These are phyloP conservation scores for Pentalonia nigronervosa DNA, from an alignment of 1,140 invertebrate genomes.

Conservation along the genomic window DNA sequence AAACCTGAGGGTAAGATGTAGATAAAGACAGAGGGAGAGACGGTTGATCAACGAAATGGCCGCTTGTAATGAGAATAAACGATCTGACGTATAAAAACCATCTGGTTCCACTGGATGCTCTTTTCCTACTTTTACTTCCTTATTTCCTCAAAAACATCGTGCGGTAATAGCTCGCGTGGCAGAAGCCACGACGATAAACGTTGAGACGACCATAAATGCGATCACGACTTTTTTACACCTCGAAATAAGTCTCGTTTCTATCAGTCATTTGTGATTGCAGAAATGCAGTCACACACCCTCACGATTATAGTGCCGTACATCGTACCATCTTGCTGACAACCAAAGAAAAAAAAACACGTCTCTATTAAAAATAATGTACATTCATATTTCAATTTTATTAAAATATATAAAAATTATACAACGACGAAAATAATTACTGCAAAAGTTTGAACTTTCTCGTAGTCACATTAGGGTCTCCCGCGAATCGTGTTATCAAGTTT, in stretches of 20 bases:
- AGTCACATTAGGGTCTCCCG: not conserved
- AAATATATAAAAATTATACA: not conserved
- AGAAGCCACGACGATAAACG: not conserved
- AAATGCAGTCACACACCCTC: not conserved
- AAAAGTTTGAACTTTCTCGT: not conserved
- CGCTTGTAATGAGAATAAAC: slow-evolving; percentile 56
- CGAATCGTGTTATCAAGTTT: slow-evolving; percentile 13
- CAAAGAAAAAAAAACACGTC: not conserved
- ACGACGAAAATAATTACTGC: not conserved
- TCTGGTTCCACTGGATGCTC: slow-evolving; percentile 38
- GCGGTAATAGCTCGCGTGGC: slow-evolving; percentile 23
- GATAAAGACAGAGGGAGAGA: not conserved
- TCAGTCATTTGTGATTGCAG: not conserved
- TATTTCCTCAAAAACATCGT: not conserved
- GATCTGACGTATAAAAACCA: slow-evolving; percentile 55
- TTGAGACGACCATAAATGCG: not conserved
- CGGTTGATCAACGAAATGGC: slow-evolving; percentile 53
- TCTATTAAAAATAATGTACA: slow-evolving; percentile 6
- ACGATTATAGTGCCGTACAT: not conserved
- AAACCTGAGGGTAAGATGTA: not conserved
- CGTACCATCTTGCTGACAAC: not conserved
- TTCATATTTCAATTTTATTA: slow-evolving; percentile 20
- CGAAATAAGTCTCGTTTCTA: not conserved
- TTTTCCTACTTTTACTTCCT: not conserved
- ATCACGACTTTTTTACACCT: slow-evolving; percentile 15